Evolutionary conservation across 2,797 vertebrate species (phyloP).

Genomic region (Danio kyathit): DNA sequence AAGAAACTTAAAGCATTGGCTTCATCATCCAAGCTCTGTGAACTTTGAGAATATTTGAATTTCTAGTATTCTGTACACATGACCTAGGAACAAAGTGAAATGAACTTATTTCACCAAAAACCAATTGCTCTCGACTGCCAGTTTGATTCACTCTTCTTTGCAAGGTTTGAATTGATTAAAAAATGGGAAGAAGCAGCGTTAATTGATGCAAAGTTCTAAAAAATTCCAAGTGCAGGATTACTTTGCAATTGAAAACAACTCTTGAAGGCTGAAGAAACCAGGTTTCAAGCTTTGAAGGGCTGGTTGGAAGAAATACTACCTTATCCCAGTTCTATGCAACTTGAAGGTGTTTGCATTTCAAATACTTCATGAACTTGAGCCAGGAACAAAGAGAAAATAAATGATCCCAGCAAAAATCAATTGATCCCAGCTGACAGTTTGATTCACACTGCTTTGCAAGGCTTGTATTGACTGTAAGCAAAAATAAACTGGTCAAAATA

Average conservation of each 20-base stretch:
- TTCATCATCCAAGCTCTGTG: background rate
- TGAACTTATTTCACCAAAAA: background rate
- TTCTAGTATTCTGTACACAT: background rate
- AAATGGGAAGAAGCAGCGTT: constrained; percentile 11
- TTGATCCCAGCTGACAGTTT: background rate
- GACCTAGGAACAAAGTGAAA: background rate
- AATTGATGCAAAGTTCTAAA: constrained; percentile 14
- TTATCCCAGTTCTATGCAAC: background rate
- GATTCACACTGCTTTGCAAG: background rate
- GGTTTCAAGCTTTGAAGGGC: background rate
- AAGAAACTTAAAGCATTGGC: background rate
- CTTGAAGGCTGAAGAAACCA: constrained; percentile 51
- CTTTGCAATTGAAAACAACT: constrained; percentile 45
- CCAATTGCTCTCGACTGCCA: too few species aligned
- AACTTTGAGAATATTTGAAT: background rate
- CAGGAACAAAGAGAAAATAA: constrained; percentile 39
- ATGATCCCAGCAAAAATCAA: background rate
- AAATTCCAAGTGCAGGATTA: background rate
- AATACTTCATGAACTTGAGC: background rate
- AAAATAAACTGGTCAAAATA: background rate
- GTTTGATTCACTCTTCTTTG: too few species aligned
- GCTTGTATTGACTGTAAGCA: constrained; percentile 23
- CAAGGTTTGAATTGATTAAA: too few species aligned
- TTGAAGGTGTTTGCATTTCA: background rate
- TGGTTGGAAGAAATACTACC: background rate